A percentile compares a stretch with the other conserved stretches of the same genome.
phyloP scores from a whole-genome alignment of 2,113 vertebrate species.

The Gobius niger region DNA sequence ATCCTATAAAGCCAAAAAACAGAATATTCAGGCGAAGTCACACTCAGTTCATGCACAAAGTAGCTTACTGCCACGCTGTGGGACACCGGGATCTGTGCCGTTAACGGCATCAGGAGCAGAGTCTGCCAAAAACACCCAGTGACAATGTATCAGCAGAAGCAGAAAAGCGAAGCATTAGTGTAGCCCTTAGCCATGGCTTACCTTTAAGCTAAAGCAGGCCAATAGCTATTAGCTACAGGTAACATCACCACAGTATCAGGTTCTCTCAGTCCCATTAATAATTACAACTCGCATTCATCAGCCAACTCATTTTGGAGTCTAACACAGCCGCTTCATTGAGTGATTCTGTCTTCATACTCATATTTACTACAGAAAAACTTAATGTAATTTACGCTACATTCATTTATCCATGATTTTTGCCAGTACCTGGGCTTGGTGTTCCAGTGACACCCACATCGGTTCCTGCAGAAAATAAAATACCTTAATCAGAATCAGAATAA shows the following conservation, averaged over 20 bases:
- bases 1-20: background rate
- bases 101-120: slow-evolving; percentile 61
- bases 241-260: slow-evolving; percentile 3
- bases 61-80: slow-evolving; percentile 74
- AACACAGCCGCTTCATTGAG: background rate
- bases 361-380: background rate
- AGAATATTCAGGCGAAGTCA: slow-evolving; percentile 10
- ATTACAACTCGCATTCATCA: background rate
- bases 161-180: slow-evolving; percentile 41
- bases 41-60: slow-evolving; percentile 58
- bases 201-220: slow-evolving; percentile 49
- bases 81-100: slow-evolving; percentile 65
- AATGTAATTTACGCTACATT: too few species aligned
- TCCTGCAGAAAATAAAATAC: slow-evolving; percentile 45
- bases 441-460: slow-evolving; percentile 50
- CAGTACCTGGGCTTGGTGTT: slow-evolving; percentile 70
- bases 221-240: slow-evolving; percentile 50
- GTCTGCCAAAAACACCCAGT: slow-evolving; percentile 77
- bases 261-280: slow-evolving; percentile 1
- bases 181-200: slow-evolving; percentile 24
- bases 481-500: too few species aligned
- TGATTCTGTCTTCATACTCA: background rate
- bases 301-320: background rate
- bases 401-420: background rate
- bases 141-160: slow-evolving; percentile 37